A percentile compares a stretch with the other conserved stretches of the same genome.
Conservation (phyloP, 2,113 vertebrate species). For the Equus przewalskii region DNA sequence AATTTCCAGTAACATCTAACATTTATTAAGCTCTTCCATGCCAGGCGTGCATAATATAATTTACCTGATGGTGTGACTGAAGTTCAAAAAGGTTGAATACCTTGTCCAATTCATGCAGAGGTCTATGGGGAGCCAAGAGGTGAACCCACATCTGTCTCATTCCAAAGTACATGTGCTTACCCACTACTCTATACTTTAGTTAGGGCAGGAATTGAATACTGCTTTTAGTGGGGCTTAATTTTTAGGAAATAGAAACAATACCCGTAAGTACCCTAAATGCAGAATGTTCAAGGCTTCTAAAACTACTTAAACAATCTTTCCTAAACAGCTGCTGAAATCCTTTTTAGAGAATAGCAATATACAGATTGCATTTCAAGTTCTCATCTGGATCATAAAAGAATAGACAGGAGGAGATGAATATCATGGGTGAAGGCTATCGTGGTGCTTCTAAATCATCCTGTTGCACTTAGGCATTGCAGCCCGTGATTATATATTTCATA, state of each 20-base stretch:
- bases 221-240: constrained; percentile 21
- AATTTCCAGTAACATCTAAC: background rate
- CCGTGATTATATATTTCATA: constrained; percentile 55
- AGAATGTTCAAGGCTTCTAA: constrained; percentile 48
- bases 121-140: background rate
- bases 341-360: constrained; percentile 50
- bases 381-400: constrained; percentile 51
- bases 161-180: background rate
- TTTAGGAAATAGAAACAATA: constrained; percentile 6
- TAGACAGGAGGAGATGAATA: constrained; percentile 64
- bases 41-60: background rate
- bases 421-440: constrained; percentile 15
- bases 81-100: background rate
- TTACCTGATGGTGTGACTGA: background rate
- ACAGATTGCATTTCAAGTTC: constrained; percentile 66
- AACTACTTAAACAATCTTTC: constrained; percentile 38
- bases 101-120: background rate
- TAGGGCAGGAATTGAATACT: background rate
- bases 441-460: constrained; percentile 56
- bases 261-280: background rate
- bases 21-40: background rate
- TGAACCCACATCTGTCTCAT: background rate
- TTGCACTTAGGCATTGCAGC: constrained; percentile 49
- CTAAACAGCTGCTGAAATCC: constrained; percentile 55
- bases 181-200: background rate